A percentile compares a stretch with the other conserved stretches of the same genome.
phyloP scores from a whole-genome alignment of 2,113 vertebrate genomes.

The Odocoileus virginianus region DNA sequence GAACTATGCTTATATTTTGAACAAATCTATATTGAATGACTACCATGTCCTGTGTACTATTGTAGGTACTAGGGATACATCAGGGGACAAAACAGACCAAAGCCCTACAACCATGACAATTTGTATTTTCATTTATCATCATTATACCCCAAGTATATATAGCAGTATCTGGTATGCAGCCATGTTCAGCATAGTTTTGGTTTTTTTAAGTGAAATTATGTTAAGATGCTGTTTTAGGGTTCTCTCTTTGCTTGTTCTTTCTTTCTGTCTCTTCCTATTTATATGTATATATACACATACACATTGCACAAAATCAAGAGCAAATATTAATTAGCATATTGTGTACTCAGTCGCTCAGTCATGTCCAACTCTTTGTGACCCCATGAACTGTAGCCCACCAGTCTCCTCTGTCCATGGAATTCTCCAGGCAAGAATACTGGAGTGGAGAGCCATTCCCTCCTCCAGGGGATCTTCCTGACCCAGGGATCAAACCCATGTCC shows the following conservation, averaged over 20 bases:
- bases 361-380: no score
- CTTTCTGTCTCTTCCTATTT: background rate
- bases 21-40: background rate
- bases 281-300: background rate
- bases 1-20: background rate
- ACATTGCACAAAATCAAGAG: background rate
- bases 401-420: no score
- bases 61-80: background rate
- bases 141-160: background rate
- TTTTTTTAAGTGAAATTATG: background rate
- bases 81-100: background rate
- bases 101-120: background rate
- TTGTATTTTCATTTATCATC: background rate
- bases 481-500: background rate
- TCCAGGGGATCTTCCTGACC: background rate
- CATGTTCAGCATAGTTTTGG: background rate
- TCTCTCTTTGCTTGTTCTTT: background rate
- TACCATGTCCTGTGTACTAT: background rate
- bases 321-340: background rate
- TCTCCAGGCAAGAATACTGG: background rate
- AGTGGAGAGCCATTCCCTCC: background rate
- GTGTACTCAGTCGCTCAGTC: no score
- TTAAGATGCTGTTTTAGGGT: background rate
- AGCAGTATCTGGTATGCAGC: background rate
- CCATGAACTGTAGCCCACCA: no score